Conservation (phyloP, 2,797 vertebrate species). For the Liasis olivaceus region DNA sequence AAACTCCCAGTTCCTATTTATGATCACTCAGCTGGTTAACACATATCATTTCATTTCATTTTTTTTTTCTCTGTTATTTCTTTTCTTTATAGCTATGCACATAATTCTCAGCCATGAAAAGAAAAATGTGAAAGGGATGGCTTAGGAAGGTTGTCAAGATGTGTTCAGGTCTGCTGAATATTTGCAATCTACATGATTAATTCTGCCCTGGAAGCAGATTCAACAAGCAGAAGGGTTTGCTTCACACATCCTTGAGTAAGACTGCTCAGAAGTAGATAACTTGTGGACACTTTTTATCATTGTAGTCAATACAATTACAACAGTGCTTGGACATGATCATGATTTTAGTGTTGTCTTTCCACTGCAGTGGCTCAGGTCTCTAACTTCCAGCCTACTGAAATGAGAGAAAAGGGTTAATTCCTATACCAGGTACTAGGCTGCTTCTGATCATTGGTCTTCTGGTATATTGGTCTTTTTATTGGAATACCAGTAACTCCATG, state of each 20-base stretch:
- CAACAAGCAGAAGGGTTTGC: background rate
- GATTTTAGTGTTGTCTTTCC: background rate
- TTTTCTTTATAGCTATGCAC: background rate
- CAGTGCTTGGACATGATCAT: background rate
- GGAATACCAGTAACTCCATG: too few relatives aligned
- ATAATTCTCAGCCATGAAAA: conserved; percentile 4
- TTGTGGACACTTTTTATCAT: background rate
- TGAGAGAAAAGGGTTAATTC: too few relatives aligned
- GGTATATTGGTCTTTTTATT: too few relatives aligned
- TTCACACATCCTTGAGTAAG: background rate
- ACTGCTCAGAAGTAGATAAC: background rate
- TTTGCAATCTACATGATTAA: background rate
- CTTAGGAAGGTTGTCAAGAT: background rate
- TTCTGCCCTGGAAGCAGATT: background rate
- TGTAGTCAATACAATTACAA: background rate
- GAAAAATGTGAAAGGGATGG: background rate
- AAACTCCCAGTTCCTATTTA: background rate
- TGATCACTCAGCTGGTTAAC: background rate
- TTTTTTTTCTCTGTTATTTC: background rate
- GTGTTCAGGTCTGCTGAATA: background rate
- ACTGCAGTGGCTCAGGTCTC: too few relatives aligned
- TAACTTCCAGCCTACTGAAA: too few relatives aligned
- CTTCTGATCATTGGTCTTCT: too few relatives aligned
- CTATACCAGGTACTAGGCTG: background rate
- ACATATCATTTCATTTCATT: background rate